Conservation (phyloP, 2,888 invertebrate genomes). For the Polydrusus cervinus region DNA sequence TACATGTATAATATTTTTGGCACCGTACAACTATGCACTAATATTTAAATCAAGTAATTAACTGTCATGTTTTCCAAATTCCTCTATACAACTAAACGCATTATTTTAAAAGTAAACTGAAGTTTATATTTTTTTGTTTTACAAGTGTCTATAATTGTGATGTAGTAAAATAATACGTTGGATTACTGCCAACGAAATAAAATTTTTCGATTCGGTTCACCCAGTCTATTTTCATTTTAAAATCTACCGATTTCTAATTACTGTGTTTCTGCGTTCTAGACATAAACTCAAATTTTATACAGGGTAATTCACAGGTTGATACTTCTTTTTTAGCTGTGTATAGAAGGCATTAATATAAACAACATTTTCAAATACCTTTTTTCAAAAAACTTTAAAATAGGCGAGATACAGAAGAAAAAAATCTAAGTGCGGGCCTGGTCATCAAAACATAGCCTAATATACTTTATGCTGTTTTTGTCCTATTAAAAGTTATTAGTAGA, state of each 20-base stretch:
- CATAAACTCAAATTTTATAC: too few species aligned
- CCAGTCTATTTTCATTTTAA: slow-evolving; percentile 26
- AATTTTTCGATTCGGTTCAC: slow-evolving; percentile 34
- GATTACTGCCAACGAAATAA: slow-evolving; percentile 23
- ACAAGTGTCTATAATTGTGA: slow-evolving; percentile 16
- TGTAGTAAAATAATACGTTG: slow-evolving; percentile 21
- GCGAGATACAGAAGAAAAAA: too few species aligned
- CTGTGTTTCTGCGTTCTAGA: not conserved
- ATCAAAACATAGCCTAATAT: too few species aligned
- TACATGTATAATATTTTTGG: not conserved
- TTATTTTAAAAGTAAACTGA: not conserved
- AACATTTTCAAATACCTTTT: too few species aligned
- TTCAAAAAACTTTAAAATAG: too few species aligned
- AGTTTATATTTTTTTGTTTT: slow-evolving; percentile 1
- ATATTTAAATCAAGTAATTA: not conserved
- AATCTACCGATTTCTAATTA: slow-evolving; percentile 30
- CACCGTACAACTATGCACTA: not conserved
- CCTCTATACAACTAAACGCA: slow-evolving; percentile 4
- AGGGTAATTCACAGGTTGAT: too few species aligned
- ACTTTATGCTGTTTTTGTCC: too few species aligned
- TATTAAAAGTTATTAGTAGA: too few species aligned
- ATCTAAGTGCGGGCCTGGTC: too few species aligned
- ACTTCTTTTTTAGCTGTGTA: too few species aligned
- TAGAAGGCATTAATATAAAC: too few species aligned
- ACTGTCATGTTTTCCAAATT: slow-evolving; percentile 1